Evolutionary conservation across 2,113 vertebrate species (phyloP).

Genomic region (Etheostoma cragini): DNA sequence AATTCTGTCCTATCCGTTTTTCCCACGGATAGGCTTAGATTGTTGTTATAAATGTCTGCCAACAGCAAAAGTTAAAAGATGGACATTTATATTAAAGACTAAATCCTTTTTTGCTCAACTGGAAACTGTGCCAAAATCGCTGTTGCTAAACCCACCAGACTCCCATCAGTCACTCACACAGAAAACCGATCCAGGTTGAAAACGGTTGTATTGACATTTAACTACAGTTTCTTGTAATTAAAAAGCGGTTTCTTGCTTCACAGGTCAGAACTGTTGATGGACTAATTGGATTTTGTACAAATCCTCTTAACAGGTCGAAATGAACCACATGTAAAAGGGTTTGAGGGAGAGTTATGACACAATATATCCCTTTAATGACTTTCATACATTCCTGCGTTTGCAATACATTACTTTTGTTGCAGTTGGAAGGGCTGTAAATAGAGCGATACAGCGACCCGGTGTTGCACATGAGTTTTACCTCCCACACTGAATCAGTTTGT

Average conservation of each 20-base stretch:
- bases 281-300: neutral
- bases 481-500: conserved; percentile 33
- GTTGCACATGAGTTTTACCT: conserved; percentile 15
- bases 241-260: neutral
- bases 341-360: neutral
- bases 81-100: no score
- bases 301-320: conserved; percentile 6
- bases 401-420: neutral
- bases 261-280: conserved; percentile 17
- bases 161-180: no score
- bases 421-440: conserved; percentile 6
- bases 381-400: neutral
- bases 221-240: neutral
- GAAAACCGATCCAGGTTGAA: no score
- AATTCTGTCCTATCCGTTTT: no score
- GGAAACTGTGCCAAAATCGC: no score
- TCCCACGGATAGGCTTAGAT: no score
- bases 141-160: no score
- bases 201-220: neutral
- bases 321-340: neutral
- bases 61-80: no score
- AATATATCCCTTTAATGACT: neutral
- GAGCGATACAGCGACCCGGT: neutral
- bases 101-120: no score
- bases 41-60: no score